These are phyloP conservation scores for Myripristis jacobus DNA, from an alignment of 2,797 vertebrate species.

Conservation along the genomic window DNA sequence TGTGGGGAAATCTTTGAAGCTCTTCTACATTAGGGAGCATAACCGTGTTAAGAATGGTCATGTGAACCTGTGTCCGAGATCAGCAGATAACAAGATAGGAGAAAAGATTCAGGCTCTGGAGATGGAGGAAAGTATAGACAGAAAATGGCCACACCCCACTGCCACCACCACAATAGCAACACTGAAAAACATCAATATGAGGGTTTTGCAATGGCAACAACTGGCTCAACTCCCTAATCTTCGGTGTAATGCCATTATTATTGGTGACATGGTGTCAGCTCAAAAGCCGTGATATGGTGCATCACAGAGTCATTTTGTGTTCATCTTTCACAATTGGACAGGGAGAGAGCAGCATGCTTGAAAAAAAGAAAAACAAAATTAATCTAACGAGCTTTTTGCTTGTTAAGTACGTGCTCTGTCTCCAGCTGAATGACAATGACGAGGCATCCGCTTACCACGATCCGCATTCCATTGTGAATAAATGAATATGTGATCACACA, in stretches of 20 bases:
- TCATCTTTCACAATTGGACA: slow-evolving; percentile 75
- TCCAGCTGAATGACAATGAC: slow-evolving; percentile 79
- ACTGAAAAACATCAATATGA: slow-evolving; percentile 54
- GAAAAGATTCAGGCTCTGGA: slow-evolving; percentile 18
- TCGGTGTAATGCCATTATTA: slow-evolving; percentile 77
- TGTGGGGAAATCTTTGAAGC: slow-evolving; percentile 64
- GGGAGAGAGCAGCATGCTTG: slow-evolving; percentile 49
- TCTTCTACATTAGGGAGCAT: slow-evolving; percentile 45
- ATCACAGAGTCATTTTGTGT: slow-evolving; percentile 72
- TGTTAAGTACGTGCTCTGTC: slow-evolving; percentile 75
- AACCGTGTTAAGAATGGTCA: slow-evolving; percentile 51
- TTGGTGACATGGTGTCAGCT: slow-evolving; percentile 78
- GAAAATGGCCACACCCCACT: slow-evolving; percentile 27
- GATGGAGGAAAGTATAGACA: neutral
- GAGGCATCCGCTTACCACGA: slow-evolving; percentile 67
- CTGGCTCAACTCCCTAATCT: slow-evolving; percentile 66
- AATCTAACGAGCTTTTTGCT: slow-evolving; percentile 82
- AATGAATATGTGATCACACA: slow-evolving; percentile 74
- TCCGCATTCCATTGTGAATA: slow-evolving; percentile 76
- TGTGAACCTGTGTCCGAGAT: slow-evolving; percentile 42
- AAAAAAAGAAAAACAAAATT: slow-evolving; percentile 72
- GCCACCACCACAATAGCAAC: slow-evolving; percentile 19
- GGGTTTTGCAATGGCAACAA: slow-evolving; percentile 47
- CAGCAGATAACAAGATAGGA: slow-evolving; percentile 17
- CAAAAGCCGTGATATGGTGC: slow-evolving; percentile 71